phyloP scores from a whole-genome alignment of 1,140 invertebrate genomes.

The Calephelis virginiensis region DNA sequence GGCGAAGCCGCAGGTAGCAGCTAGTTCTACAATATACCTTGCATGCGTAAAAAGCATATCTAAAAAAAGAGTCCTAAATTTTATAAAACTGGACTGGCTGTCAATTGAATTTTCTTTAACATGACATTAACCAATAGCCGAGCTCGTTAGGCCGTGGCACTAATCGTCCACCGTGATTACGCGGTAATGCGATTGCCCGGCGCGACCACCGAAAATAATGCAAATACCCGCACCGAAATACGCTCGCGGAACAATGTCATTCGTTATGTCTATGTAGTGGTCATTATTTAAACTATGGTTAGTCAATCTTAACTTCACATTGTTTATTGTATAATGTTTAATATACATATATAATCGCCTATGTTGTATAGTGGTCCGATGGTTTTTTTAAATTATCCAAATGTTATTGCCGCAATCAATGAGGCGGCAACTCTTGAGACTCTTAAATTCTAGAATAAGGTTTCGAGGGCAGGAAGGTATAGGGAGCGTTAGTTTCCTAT shows the following conservation, averaged over 20 bases:
- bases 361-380: too few relatives aligned
- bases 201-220: conserved; percentile 48
- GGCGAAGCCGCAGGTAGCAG: too few relatives aligned
- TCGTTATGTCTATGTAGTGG: not conserved
- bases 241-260: conserved; percentile 27
- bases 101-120: conserved; percentile 16
- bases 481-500: too few relatives aligned
- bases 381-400: too few relatives aligned
- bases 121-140: not conserved
- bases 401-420: too few relatives aligned
- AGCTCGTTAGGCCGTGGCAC: conserved; percentile 47
- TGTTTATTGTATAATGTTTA: not conserved
- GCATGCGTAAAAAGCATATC: too few relatives aligned
- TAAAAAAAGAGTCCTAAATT: not conserved
- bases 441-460: too few relatives aligned
- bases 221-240: conserved; percentile 36
- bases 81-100: not conserved
- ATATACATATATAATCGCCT: not conserved
- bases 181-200: conserved; percentile 47
- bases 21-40: too few relatives aligned
- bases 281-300: conserved; percentile 1
- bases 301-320: conserved; percentile 7
- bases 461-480: too few relatives aligned
- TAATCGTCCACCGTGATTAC: conserved; percentile 63
- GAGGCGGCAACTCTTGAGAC: too few relatives aligned